A percentile compares a stretch with the other conserved stretches of the same genome.
Conservation (phyloP, 2,888 invertebrate genomes). For the Scotopteryx bipunctaria region DNA sequence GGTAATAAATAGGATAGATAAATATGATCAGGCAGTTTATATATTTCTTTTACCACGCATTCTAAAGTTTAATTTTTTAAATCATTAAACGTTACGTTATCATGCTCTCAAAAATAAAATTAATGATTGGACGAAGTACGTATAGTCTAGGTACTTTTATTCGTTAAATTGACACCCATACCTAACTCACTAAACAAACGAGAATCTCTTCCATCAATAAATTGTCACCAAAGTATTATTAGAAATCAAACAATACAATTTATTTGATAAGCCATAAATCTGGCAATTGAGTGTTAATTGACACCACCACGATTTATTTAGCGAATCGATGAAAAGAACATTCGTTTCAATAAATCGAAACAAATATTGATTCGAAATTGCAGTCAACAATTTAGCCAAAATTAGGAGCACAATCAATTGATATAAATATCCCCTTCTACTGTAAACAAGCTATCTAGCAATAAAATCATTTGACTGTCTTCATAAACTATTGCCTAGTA, state of each 20-base stretch:
- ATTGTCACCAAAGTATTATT: constrained; percentile 3
- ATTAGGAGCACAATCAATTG: constrained; percentile 5
- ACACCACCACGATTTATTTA: constrained; percentile 34
- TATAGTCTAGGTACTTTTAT: too few relatives aligned
- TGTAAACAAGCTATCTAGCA: neutral
- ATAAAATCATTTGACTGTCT: neutral
- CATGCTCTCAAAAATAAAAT: too few relatives aligned
- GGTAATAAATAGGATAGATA: too few relatives aligned
- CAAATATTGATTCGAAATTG: constrained; percentile 16
- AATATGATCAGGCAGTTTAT: too few relatives aligned
- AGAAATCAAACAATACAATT: constrained; percentile 5
- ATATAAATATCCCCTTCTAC: constrained; percentile 1
- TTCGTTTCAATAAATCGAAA: constrained; percentile 23
- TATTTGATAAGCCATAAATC: constrained; percentile 32
- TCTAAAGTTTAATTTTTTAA: too few relatives aligned
- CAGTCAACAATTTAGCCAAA: constrained; percentile 19
- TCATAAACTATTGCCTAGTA: too few relatives aligned
- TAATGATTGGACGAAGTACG: too few relatives aligned
- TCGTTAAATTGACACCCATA: too few relatives aligned
- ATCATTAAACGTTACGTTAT: too few relatives aligned
- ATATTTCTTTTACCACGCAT: too few relatives aligned
- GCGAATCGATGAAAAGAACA: constrained; percentile 28
- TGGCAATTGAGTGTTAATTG: constrained; percentile 40
- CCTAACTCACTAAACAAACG: neutral
- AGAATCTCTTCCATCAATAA: neutral